Percentiles rank a stretch among this genome's conserved stretches.
Evolutionary conservation across 2,888 invertebrate species (phyloP).

Genomic region (Mesoligia furuncula): DNA sequence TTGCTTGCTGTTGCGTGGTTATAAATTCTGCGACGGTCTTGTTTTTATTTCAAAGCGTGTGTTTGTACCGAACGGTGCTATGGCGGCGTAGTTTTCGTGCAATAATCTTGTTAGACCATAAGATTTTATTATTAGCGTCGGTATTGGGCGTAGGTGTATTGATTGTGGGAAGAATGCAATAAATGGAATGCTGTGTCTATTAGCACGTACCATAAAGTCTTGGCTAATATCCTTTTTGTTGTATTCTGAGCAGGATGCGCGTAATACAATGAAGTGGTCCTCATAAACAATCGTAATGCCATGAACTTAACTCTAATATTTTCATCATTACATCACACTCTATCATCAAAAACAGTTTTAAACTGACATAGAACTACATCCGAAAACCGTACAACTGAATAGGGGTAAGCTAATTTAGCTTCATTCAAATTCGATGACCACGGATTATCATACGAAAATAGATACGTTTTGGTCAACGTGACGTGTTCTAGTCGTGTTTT

Average conservation of each 20-base stretch:
- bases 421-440: conserved; percentile 60
- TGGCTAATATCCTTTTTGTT: not conserved
- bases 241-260: not conserved
- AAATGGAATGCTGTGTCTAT: conserved; percentile 40
- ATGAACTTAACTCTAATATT: not conserved
- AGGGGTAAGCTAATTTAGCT: conserved; percentile 54
- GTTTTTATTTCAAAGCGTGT: conserved; percentile 82
- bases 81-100: conserved; percentile 64
- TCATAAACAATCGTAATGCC: conserved; percentile 6
- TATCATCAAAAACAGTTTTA: conserved; percentile 13
- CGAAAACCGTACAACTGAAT: conserved; percentile 24
- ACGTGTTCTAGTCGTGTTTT: conserved; percentile 23
- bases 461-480: conserved; percentile 50
- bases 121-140: conserved; percentile 59
- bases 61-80: conserved; percentile 73
- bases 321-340: not conserved
- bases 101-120: conserved; percentile 63
- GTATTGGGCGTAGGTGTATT: conserved; percentile 31
- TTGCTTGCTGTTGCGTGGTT: conserved; percentile 79
- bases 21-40: conserved; percentile 83
- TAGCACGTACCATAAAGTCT: conserved; percentile 23
- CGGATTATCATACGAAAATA: conserved; percentile 58
- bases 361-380: conserved; percentile 27
- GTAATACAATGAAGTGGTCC: not conserved
- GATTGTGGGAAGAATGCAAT: conserved; percentile 51